Base-by-base conservation (phyloP, 2,888 invertebrate species). In the Enchytraeus crypticus region DNA sequence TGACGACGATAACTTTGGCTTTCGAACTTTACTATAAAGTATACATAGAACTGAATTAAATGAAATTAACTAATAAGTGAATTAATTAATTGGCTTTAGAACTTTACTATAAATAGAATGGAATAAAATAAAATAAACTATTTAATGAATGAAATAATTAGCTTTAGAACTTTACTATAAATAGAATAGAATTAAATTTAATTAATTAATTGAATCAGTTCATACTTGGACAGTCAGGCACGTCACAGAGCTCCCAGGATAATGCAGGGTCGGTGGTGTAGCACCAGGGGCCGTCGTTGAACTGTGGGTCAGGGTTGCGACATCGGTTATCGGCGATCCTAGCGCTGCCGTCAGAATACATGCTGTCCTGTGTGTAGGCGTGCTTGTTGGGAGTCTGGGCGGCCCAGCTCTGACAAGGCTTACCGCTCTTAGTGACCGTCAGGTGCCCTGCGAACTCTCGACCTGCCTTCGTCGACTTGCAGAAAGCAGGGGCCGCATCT, bases 191-290 rank as follows among this genome's bases (percentile, higher is more conserved):
- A n/a, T n/a, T n/a, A n/a, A n/a, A n/a, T n/a, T n/a, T n/a, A n/a
- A n/a, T n/a, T n/a, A n/a, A n/a, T n/a, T n/a, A n/a, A n/a, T n/a
- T n/a, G n/a, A n/a, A n/a, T n/a, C n/a, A n/a, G n/a, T n/a, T n/a
- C n/a, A n/a, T n/a, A n/a, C n/a, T n/a, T n/a, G n/a, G n/a, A 32
- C 53, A 59, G 2, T 43, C 29, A 11, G 59, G 59, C 18, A 59
- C 46, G 54, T 46, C 53, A 43, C 59, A 59, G 21, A 30, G 32
- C 45, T 59, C 53, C 53, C 54, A 59, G 8, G 8, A n/a, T n/a
- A 26, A 23, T 0, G 46, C 23, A 5, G 14, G 33, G 55, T 55
- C 55, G 8, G 55, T 55, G 38, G 55, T 55, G 23, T 55, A 38
- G 43, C 55, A 55, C 55, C 55, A 55, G n/a, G 26, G 14, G 8